Base-by-base conservation (phyloP, 2,888 invertebrate genomes). In the Bombylius discolor region DNA sequence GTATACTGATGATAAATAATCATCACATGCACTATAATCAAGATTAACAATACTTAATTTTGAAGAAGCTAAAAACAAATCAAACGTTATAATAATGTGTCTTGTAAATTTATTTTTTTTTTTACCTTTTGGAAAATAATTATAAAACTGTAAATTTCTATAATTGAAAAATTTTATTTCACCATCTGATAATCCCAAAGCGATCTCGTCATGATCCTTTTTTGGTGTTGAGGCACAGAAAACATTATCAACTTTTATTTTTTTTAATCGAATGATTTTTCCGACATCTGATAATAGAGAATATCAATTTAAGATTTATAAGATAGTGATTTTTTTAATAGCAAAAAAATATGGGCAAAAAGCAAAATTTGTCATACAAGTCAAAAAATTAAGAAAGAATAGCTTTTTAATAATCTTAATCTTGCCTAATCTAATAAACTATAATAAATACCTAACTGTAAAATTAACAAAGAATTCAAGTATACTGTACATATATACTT, bases 21-120 rank as follows among this genome's bases (percentile, higher is more conserved):
- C 73, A 62, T 73, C 71, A 0, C 69, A 68, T 8, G 66, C 65
- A 59, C 70, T 74, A 52, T 69, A 74, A 57, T 74, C 74, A 56
- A 73, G 60, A 57, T 63, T 68, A 23, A 71, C 60, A 5, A 74
- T 71, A 5, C 70, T 64, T 53, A 66, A 67, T 4, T 66, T 64
- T 5, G 63, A 61, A 23, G 63, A 62, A 42, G 71, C 70, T 68
- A 45, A n/a, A 60, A 57, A 52, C 12, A 36, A 48, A 32, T n/a
- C 48, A 54, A 47, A 23, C 9, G 6, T 45, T 44, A 42, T 12
- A 53, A 34, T 34, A 33, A 13, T 52, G 9, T 32, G 47, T 11
- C n/a, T 7, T 33, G 5, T 5, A 39, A 51, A 32, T 36, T 14
- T 34, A 14, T 4, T 51, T 51, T 48, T 5, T 47, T 23, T 8